Evolutionary conservation across 2,888 invertebrate genomes (phyloP).

Genomic region (Lampropteryx suffumata): DNA sequence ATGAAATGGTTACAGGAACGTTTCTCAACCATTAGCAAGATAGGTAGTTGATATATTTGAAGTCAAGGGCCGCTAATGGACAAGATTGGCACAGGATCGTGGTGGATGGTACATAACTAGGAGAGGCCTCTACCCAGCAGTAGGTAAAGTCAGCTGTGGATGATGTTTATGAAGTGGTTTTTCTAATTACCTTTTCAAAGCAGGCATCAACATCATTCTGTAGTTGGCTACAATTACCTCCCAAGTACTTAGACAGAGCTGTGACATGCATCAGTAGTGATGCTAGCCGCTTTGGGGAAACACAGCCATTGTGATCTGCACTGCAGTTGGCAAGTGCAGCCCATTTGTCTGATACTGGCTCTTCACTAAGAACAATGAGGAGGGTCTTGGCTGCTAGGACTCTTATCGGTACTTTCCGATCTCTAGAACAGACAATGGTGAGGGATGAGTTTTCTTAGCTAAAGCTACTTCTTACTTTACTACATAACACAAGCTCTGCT

Average conservation of each 20-base stretch:
- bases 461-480: too few relatives aligned
- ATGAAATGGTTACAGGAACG: too few relatives aligned
- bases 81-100: too few relatives aligned
- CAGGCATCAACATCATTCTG: slow-evolving; percentile 88
- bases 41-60: too few relatives aligned
- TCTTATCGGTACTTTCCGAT: slow-evolving; percentile 84
- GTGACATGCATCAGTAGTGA: slow-evolving; percentile 85
- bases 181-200: slow-evolving; percentile 84
- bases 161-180: too few relatives aligned
- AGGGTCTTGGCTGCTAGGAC: slow-evolving; percentile 87
- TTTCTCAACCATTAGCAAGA: too few relatives aligned
- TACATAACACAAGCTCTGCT: too few relatives aligned
- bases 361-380: slow-evolving; percentile 86
- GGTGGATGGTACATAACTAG: too few relatives aligned
- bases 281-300: slow-evolving; percentile 85
- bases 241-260: slow-evolving; percentile 83
- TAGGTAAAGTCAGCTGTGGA: too few relatives aligned
- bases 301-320: slow-evolving; percentile 89
- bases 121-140: too few relatives aligned
- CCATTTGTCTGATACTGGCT: slow-evolving; percentile 84
- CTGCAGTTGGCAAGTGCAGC: slow-evolving; percentile 87
- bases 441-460: too few relatives aligned
- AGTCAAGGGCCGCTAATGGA: too few relatives aligned
- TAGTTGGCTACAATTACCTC: slow-evolving; percentile 83
- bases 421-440: slow-evolving; percentile 66